These are phyloP conservation scores for Scolopax bukidnonensis DNA, from an alignment of 2,797 vertebrate species.

Conservation along the genomic window DNA sequence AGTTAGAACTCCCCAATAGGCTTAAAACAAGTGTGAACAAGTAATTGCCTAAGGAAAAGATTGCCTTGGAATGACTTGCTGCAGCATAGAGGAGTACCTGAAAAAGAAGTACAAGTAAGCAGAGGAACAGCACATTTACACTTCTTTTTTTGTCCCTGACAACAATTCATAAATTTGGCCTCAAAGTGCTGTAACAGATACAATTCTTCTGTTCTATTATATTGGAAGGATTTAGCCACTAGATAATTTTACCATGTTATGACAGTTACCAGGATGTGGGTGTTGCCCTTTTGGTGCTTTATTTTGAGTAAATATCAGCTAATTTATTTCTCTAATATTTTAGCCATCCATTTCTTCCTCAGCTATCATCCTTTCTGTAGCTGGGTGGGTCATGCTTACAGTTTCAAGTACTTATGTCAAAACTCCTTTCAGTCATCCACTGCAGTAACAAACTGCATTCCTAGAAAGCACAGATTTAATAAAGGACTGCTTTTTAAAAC, in stretches of 20 bases:
- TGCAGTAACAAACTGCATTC: neutral
- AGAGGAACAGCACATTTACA: neutral
- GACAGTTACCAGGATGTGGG: neutral
- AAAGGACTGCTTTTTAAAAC: neutral
- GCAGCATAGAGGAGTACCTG: neutral
- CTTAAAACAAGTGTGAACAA: neutral
- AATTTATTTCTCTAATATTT: neutral
- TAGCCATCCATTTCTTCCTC: neutral
- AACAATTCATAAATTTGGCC: neutral
- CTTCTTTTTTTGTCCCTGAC: neutral
- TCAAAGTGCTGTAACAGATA: neutral
- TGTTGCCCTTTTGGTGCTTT: neutral
- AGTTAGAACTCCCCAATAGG: neutral
- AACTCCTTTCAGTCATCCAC: neutral
- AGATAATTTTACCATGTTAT: neutral
- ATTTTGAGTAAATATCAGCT: neutral
- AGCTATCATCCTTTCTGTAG: neutral
- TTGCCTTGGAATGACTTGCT: neutral
- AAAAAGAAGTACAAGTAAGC: neutral
- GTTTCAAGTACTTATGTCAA: neutral
- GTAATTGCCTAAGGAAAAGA: neutral
- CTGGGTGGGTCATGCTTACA: rapidly evolving
- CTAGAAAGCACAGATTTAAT: neutral
- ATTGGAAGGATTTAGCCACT: neutral
- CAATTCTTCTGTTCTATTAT: neutral